Evolutionary conservation across 2,113 vertebrate genomes (phyloP), one percentile per base, ranked within the genome.

Genomic region (Fulica atra): DNA sequence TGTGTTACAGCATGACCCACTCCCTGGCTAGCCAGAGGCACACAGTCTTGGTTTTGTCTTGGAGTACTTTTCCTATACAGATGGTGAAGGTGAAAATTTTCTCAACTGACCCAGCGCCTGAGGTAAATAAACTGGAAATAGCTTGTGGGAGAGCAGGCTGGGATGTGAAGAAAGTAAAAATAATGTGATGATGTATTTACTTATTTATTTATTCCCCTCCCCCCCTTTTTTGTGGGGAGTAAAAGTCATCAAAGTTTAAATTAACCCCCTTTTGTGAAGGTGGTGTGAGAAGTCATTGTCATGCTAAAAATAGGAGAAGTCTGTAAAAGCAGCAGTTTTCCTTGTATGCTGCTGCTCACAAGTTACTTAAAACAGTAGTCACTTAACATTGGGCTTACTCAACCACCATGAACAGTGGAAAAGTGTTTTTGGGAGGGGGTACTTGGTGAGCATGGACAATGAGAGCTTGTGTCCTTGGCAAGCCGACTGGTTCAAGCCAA

Each of bases 61-160:
- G 82, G 24, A 35, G 87, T 91, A 88, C 61, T 98, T 98, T 98
- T 98, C 97, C 96, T 89, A 40, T 59, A 74, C 81, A 40, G 42
- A 78, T 38, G 87, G 48, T 57, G 46, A 93, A 85, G 54, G 63
- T 65, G 59, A 79, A 82, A 84, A 76, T 64, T 93, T 86, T 70
- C 69, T 96, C 42, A n/a, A 81, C 77, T 85, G 88, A 96, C 95
- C 79, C 48, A 9, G n/a, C 20, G n/a, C 60, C 35, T 89, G 86
- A 81, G 78, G 90, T 92, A 90, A 95, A 89, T 64, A 65, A 64
- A 66, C 42, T 80, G 69, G 40, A 96, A 97, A 88, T 81, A 94
- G 72, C 29, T 72, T 46, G 51, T 60, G 46, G 92, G 46, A 60
- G 65, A 60, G 65, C 60, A 90, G 70, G 46, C 81, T 61, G 48